Percentiles rank a stretch among this genome's conserved stretches.
phyloP scores from a whole-genome alignment of 2,888 invertebrate genomes.

The Torymus aiolomorphi region DNA sequence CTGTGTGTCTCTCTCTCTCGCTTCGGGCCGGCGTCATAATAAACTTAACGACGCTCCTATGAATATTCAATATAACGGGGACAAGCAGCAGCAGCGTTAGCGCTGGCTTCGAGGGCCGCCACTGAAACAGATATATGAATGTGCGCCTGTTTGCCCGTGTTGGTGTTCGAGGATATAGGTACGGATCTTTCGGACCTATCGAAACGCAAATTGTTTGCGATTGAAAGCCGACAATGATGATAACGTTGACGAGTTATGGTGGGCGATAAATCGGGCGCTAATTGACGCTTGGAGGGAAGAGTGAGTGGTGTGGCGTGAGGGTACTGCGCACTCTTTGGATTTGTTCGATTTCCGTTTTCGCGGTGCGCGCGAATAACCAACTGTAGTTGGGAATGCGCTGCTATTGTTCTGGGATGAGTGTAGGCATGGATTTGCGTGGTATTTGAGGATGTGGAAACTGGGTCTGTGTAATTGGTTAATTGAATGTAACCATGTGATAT shows the following conservation, averaged over 20 bases:
- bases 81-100: constrained; percentile 7
- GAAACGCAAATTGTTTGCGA: constrained; percentile 9
- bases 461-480: too few relatives aligned
- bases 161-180: too few relatives aligned
- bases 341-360: too few relatives aligned
- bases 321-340: neutral
- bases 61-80: constrained; percentile 47
- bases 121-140: neutral
- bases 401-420: neutral
- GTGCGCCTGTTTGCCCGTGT: neutral
- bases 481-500: too few relatives aligned
- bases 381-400: constrained; percentile 3
- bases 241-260: constrained; percentile 9
- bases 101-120: constrained; percentile 9
- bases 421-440: too few relatives aligned
- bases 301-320: too few relatives aligned
- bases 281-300: constrained; percentile 11
- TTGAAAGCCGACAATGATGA: constrained; percentile 14
- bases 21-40: constrained; percentile 1
- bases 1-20: too few relatives aligned
- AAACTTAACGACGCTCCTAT: constrained; percentile 25
- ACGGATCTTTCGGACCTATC: constrained; percentile 7
- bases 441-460: too few relatives aligned
- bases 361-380: neutral
- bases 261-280: neutral